These are phyloP conservation scores for Drosophila sucinea DNA, from an alignment of 1,140 invertebrate genomes.

Conservation along the genomic window DNA sequence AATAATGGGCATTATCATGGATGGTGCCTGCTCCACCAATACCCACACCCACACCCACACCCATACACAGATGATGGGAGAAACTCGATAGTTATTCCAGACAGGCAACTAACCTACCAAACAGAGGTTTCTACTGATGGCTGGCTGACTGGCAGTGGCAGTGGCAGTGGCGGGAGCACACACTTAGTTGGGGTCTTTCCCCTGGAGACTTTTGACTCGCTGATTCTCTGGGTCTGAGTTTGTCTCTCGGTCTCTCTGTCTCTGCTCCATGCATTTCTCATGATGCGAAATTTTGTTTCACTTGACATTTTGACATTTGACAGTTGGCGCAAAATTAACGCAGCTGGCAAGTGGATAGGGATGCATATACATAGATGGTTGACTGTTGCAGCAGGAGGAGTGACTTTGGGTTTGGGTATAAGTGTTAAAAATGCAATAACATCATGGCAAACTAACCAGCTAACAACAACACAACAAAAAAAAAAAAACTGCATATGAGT, in stretches of 20 bases:
- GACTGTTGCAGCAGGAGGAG: background rate
- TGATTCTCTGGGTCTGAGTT: conserved; percentile 36
- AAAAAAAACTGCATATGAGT: conserved; percentile 4
- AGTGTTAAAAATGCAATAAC: conserved; percentile 66
- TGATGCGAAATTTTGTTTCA: conserved; percentile 75
- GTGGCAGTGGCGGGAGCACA: conserved; percentile 11
- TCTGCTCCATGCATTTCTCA: conserved; percentile 71
- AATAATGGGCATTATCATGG: conserved; percentile 77
- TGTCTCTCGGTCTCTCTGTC: conserved; percentile 10
- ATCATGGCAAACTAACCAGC: conserved; percentile 31
- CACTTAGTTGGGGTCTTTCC: conserved; percentile 44
- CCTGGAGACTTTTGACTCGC: conserved; percentile 20
- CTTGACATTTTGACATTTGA: conserved; percentile 80
- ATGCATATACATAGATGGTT: background rate
- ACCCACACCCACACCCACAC: conserved; percentile 14
- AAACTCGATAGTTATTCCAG: conserved; percentile 71
- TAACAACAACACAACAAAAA: conserved; percentile 26
- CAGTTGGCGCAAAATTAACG: conserved; percentile 76
- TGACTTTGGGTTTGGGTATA: background rate
- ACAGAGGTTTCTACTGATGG: conserved; percentile 18
- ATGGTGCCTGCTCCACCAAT: conserved; percentile 42
- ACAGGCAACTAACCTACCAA: conserved; percentile 39
- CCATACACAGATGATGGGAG: conserved; percentile 18
- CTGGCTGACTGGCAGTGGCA: background rate
- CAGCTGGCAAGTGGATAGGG: conserved; percentile 16